Evolutionary conservation across 2,113 vertebrate genomes (phyloP).

Genomic region (Heteronetta atricapilla): DNA sequence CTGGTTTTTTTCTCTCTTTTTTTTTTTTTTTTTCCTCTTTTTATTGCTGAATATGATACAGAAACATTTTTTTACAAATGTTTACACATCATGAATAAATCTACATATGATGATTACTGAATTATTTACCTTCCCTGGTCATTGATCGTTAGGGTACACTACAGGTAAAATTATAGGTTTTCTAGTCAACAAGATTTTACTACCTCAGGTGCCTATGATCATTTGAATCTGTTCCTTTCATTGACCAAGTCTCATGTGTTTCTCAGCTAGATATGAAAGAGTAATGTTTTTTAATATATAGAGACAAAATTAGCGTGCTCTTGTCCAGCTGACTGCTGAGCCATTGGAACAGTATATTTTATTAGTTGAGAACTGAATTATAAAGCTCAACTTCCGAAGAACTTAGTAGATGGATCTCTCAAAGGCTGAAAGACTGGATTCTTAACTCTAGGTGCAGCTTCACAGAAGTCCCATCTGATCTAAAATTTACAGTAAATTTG

Average conservation of each 20-base stretch:
- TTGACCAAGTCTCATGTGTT: accelerated
- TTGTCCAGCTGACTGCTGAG: not conserved
- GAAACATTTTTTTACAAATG: not conserved
- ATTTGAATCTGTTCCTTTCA: not conserved
- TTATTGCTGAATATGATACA: not conserved
- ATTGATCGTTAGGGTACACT: not conserved
- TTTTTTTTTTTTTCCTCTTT: not conserved
- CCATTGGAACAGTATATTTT: not conserved
- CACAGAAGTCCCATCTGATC: not conserved
- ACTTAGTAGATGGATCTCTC: not conserved
- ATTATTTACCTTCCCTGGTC: not conserved
- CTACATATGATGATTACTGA: not conserved
- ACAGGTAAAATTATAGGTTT: not conserved
- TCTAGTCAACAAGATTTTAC: not conserved
- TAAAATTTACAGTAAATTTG: not conserved
- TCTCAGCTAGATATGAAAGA: not conserved
- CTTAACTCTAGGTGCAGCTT: not conserved
- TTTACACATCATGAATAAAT: not conserved
- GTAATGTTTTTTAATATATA: not conserved
- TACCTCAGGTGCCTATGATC: not conserved
- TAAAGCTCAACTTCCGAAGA: not conserved
- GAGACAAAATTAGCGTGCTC: not conserved
- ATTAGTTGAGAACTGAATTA: not conserved
- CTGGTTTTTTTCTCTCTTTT: not conserved
- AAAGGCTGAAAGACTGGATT: not conserved